A percentile compares a stretch with the other conserved stretches of the same genome.
These are phyloP conservation scores for Dolichoris vasculosae DNA, from an alignment of 1,140 invertebrate genomes.

Conservation along the genomic window DNA sequence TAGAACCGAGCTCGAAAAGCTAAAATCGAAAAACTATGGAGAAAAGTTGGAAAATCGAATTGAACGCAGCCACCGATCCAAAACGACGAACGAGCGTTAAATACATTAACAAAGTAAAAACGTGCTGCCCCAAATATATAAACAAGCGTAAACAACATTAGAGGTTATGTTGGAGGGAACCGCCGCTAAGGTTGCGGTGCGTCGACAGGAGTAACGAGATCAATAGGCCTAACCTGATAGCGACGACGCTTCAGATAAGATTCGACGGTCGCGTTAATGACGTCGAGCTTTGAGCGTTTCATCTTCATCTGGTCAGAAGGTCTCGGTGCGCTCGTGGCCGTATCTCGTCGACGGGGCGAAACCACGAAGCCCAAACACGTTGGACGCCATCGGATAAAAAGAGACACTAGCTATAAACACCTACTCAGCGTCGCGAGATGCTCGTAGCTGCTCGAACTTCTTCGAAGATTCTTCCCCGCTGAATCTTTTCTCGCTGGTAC, in stretches of 20 bases:
- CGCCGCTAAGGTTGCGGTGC: not conserved
- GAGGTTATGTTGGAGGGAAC: conserved; percentile 58
- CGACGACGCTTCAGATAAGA: conserved; percentile 73
- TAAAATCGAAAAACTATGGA: conserved; percentile 47
- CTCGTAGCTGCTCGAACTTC: not conserved
- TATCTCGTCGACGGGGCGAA: conserved; percentile 36
- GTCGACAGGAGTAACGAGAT: not conserved
- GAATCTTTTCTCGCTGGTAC: not conserved
- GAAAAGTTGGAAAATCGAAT: not conserved
- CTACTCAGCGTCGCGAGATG: not conserved
- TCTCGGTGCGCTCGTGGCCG: conserved; percentile 24
- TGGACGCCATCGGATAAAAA: conserved; percentile 56
- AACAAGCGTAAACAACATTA: conserved; percentile 60
- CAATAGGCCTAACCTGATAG: conserved; percentile 67
- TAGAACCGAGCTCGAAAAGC: not conserved
- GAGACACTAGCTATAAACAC: not conserved
- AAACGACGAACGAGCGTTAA: not conserved
- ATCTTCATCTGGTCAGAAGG: conserved; percentile 66
- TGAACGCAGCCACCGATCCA: not conserved
- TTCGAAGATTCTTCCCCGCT: not conserved
- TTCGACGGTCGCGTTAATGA: conserved; percentile 72
- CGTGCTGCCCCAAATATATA: not conserved
- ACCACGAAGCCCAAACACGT: conserved; percentile 51
- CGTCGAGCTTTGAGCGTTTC: conserved; percentile 71
- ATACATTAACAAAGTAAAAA: not conserved